These are phyloP conservation scores for Arenaria interpres DNA, from an alignment of 2,113 vertebrate genomes.

Conservation along the genomic window DNA sequence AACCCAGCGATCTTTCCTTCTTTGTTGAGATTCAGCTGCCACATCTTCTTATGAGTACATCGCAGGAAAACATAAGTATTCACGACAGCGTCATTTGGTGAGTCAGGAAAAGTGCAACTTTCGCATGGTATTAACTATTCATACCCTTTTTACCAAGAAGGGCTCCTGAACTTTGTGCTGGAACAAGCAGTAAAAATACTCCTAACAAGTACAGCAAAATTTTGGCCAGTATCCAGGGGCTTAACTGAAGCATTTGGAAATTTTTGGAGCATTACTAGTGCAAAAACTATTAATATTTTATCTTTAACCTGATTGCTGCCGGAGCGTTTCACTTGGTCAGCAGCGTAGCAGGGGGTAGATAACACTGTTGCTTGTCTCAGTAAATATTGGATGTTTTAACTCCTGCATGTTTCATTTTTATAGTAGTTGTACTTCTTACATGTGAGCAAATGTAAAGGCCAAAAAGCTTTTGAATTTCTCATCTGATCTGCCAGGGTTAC, in stretches of 20 bases:
- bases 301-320: not conserved
- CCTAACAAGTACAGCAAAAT: not conserved
- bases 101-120: not conserved
- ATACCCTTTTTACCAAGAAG: not conserved
- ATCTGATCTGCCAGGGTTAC: not conserved
- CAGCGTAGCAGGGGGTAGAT: not conserved
- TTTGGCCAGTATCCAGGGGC: not conserved
- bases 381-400: not conserved
- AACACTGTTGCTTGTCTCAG: not conserved
- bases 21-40: conserved; percentile 89
- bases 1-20: conserved; percentile 87
- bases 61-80: conserved; percentile 94
- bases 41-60: conserved; percentile 89
- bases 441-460: not conserved
- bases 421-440: not conserved
- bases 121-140: not conserved
- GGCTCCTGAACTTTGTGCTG: not conserved
- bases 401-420: not conserved
- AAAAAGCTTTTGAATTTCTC: not conserved
- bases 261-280: not conserved
- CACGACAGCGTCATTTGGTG: conserved; percentile 93
- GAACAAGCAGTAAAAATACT: not conserved
- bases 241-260: not conserved
- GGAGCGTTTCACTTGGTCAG: not conserved
- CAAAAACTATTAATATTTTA: not conserved